phyloP scores from a whole-genome alignment of 2,113 vertebrate genomes.

The Mustela nigripes region DNA sequence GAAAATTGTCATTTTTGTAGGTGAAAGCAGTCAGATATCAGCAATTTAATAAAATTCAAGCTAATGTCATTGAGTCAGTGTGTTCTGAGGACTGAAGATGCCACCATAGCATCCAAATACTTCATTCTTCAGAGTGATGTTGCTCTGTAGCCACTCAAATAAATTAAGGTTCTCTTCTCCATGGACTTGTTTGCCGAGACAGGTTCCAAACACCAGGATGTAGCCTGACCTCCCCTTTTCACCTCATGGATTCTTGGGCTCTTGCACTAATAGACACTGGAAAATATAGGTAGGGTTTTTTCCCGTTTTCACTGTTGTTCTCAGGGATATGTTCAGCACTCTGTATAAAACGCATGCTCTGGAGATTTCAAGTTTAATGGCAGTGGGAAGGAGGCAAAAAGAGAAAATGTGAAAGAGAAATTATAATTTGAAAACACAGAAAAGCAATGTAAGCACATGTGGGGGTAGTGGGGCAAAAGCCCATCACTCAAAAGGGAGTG shows the following conservation, averaged over 20 bases:
- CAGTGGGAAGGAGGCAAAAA: neutral
- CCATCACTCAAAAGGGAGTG: neutral
- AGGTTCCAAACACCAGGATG: neutral
- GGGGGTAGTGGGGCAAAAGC: neutral
- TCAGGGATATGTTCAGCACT: neutral
- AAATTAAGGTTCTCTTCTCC: constrained; percentile 9
- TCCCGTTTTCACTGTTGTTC: neutral
- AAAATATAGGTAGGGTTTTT: neutral
- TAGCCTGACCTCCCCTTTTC: neutral
- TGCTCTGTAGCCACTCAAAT: neutral
- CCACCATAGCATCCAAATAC: too few species aligned
- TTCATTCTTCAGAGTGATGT: neutral
- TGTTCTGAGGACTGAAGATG: neutral
- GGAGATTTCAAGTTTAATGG: neutral
- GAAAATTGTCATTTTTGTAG: constrained; percentile 13
- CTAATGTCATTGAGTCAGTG: neutral
- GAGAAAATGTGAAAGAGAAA: neutral
- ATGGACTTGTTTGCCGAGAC: neutral
- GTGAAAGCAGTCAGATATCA: constrained; percentile 7
- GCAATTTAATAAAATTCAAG: neutral
- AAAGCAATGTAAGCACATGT: neutral
- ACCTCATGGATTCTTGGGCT: neutral
- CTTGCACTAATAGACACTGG: neutral
- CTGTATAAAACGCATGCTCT: neutral
- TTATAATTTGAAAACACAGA: neutral